phyloP scores from a whole-genome alignment of 2,113 vertebrate genomes.

The Canis aureus region DNA sequence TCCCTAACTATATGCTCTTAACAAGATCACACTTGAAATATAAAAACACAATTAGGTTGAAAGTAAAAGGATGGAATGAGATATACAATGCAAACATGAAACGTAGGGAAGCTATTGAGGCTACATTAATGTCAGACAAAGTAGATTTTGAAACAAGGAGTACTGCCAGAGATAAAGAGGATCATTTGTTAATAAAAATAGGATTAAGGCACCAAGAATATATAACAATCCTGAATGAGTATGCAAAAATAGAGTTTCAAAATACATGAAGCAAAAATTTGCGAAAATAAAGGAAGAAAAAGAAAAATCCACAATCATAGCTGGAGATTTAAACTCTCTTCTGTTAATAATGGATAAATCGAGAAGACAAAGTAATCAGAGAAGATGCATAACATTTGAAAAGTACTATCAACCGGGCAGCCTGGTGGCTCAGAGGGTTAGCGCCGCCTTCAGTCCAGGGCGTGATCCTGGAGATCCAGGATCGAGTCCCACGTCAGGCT shows the following conservation, averaged over 20 bases:
- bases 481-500: too few relatives aligned
- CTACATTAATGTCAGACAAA: background rate
- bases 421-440: too few relatives aligned
- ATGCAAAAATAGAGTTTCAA: background rate
- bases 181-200: background rate
- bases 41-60: background rate
- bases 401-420: background rate
- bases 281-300: background rate
- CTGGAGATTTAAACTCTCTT: background rate
- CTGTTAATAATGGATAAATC: background rate
- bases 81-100: background rate
- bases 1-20: background rate
- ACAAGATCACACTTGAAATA: background rate
- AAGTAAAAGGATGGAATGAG: background rate
- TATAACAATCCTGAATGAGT: background rate
- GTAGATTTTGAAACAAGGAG: background rate
- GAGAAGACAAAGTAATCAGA: background rate
- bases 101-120: background rate
- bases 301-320: background rate
- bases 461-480: too few relatives aligned
- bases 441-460: too few relatives aligned
- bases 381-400: slow-evolving; percentile 25
- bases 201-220: background rate
- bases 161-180: background rate
- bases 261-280: background rate